These are phyloP conservation scores for Sigmodon hispidus DNA, from an alignment of 2,113 vertebrate genomes.

Conservation along the genomic window DNA sequence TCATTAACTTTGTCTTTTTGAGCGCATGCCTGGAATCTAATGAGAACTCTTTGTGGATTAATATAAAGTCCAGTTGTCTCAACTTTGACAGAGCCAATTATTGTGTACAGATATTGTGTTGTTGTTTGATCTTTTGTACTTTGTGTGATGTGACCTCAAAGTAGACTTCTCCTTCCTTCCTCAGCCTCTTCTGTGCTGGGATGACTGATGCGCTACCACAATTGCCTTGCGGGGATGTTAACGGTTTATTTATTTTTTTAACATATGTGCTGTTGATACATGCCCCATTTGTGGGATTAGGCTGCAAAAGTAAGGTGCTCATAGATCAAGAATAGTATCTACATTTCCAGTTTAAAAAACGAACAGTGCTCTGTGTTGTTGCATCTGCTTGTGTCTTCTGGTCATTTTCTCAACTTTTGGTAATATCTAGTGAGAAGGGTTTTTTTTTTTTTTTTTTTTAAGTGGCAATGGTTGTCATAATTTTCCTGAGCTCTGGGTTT, in stretches of 20 bases:
- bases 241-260: neutral
- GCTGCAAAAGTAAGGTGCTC: neutral
- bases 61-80: neutral
- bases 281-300: no score
- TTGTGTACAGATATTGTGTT: neutral
- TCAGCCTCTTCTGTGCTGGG: neutral
- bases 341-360: neutral
- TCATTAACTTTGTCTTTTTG: neutral
- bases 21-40: neutral
- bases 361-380: neutral
- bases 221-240: neutral
- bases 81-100: neutral
- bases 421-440: neutral
- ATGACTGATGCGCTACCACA: neutral
- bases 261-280: no score
- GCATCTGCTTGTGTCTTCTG: neutral
- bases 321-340: neutral
- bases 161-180: no score
- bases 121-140: neutral
- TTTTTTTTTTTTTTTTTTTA: neutral
- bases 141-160: neutral
- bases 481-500: neutral
- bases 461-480: neutral
- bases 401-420: slow-evolving; percentile 31
- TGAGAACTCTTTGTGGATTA: neutral